Conservation (phyloP, 1,140 invertebrate genomes). For the Myzus persicae region DNA sequence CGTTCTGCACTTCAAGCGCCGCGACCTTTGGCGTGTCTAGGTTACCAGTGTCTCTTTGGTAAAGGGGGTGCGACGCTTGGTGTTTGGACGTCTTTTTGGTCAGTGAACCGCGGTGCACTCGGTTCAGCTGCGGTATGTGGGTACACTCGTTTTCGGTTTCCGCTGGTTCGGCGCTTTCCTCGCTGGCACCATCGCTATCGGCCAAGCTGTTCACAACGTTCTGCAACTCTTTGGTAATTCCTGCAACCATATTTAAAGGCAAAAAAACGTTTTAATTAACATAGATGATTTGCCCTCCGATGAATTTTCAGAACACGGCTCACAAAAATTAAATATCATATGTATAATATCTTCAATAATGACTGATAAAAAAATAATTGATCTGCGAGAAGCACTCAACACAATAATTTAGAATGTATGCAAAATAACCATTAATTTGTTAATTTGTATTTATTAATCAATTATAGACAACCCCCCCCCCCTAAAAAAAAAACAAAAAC, state of each 20-base stretch:
- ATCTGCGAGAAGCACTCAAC: background rate
- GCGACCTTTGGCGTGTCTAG: conserved; percentile 71
- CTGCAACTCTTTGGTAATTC: conserved; percentile 51
- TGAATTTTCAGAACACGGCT: background rate
- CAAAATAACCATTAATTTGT: background rate
- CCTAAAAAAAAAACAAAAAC: no score
- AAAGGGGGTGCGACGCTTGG: conserved; percentile 50
- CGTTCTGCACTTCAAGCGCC: conserved; percentile 94
- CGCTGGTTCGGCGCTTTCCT: conserved; percentile 49
- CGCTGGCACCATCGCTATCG: conserved; percentile 51
- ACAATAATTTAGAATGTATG: background rate
- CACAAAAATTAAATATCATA: background rate
- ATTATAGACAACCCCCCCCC: background rate
- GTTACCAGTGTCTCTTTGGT: conserved; percentile 65
- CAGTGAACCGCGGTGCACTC: conserved; percentile 45
- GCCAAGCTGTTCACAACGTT: background rate
- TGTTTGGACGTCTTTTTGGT: conserved; percentile 57
- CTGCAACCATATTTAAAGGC: conserved; percentile 17
- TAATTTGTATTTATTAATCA: background rate
- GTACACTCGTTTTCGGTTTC: conserved; percentile 55
- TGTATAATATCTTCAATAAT: no score
- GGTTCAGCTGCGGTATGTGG: conserved; percentile 35
- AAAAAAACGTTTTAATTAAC: background rate
- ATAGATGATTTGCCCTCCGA: background rate
- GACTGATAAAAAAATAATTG: background rate